A percentile compares a stretch with the other conserved stretches of the same genome.
Conservation (phyloP, 2,797 vertebrate genomes). For the Mormyrops attenuatus region DNA sequence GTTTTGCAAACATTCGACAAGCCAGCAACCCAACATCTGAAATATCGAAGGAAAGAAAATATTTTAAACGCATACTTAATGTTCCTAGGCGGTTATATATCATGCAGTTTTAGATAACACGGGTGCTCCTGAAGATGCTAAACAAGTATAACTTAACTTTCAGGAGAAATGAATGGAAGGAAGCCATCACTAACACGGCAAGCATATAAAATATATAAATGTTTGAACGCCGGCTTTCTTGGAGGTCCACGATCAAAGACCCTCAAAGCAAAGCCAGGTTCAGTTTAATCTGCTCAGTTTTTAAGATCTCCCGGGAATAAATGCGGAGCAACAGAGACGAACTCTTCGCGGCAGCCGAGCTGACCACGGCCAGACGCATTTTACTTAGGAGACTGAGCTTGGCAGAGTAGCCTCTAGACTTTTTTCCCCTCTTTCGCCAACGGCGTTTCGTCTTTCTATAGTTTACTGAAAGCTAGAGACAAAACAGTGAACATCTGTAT, state of each 20-base stretch:
- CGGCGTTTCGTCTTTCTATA: conserved; percentile 36
- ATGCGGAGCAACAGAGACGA: conserved; percentile 53
- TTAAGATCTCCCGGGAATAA: conserved; percentile 19
- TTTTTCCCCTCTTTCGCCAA: conserved; percentile 35
- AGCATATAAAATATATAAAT: conserved; percentile 16
- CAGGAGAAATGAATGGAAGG: background rate
- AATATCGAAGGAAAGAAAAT: background rate
- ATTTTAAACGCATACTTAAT: background rate
- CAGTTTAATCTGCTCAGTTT: conserved; percentile 54
- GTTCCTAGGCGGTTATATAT: background rate
- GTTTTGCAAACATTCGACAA: background rate
- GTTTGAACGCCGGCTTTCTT: conserved; percentile 47
- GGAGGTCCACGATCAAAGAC: conserved; percentile 25
- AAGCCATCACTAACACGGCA: background rate
- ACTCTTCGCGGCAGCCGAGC: conserved; percentile 62
- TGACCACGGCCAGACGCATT: conserved; percentile 50
- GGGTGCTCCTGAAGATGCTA: background rate
- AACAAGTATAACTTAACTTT: background rate
- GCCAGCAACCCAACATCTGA: background rate
- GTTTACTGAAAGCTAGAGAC: conserved; percentile 50
- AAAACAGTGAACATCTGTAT: conserved; percentile 51
- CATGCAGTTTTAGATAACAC: background rate
- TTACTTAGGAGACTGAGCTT: conserved; percentile 40
- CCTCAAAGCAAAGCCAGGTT: conserved; percentile 38
- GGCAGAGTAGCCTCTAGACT: conserved; percentile 44